A percentile compares a stretch with the other conserved stretches of the same genome.
Evolutionary conservation across 2,888 invertebrate genomes (phyloP).

Genomic region (Pollenia amentaria): DNA sequence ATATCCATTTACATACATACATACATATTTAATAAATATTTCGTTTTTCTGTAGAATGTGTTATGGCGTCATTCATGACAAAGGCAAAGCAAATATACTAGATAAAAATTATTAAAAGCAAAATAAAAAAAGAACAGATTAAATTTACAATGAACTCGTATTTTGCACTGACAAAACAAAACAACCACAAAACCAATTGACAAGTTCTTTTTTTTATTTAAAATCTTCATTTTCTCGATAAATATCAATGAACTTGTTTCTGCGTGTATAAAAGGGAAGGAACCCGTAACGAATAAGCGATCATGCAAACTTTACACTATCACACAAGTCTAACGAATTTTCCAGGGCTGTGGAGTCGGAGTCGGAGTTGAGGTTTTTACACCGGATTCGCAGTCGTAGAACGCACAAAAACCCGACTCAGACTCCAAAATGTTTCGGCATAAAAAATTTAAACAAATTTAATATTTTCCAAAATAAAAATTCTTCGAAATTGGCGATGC

Average conservation of each 20-base stretch:
- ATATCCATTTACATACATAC: background rate
- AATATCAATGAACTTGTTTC: constrained; percentile 60
- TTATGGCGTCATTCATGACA: constrained; percentile 37
- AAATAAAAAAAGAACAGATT: background rate
- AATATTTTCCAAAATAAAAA: too few species aligned
- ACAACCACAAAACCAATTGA: background rate
- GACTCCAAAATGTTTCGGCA: too few species aligned
- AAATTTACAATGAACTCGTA: background rate
- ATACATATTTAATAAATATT: background rate
- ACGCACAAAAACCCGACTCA: too few species aligned
- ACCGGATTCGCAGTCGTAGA: too few species aligned
- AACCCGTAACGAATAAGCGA: background rate
- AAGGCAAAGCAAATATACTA: constrained; percentile 4
- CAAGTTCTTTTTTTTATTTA: constrained; percentile 7
- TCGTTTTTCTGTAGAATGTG: background rate
- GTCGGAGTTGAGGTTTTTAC: too few species aligned
- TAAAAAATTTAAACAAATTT: too few species aligned
- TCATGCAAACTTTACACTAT: too few species aligned
- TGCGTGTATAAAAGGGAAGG: constrained; percentile 1
- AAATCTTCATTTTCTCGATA: constrained; percentile 33
- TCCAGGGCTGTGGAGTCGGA: too few species aligned
- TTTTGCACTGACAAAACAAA: background rate
- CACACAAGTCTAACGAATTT: too few species aligned
- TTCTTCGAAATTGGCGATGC: too few species aligned
- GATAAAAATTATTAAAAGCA: background rate